These are phyloP conservation scores for Chloroceryle aenea DNA, from an alignment of 2,113 vertebrate species.

Conservation along the genomic window DNA sequence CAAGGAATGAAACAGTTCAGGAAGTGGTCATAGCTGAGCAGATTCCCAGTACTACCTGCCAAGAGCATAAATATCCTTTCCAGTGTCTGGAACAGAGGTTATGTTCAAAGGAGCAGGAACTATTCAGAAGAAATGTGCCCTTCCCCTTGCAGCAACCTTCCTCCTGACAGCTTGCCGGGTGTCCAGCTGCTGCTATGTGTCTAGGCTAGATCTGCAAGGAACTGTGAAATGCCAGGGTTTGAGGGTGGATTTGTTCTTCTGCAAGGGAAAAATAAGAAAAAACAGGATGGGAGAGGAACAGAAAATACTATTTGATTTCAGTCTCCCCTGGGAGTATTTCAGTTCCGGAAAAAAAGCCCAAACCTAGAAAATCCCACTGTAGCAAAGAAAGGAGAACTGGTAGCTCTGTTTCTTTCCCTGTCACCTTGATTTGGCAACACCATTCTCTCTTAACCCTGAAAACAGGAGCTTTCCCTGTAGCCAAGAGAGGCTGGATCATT, in stretches of 20 bases:
- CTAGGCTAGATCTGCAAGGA: slow-evolving; percentile 1
- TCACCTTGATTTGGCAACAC: neutral
- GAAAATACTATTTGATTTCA: slow-evolving; percentile 36
- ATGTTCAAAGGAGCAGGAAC: slow-evolving; percentile 5
- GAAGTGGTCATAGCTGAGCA: neutral
- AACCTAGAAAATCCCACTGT: neutral
- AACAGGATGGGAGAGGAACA: slow-evolving; percentile 25
- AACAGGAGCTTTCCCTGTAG: neutral
- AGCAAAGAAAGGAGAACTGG: neutral
- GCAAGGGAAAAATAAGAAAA: slow-evolving; percentile 36
- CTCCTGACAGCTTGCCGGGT: neutral
- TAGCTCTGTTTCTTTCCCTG: neutral
- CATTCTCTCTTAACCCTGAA: neutral
- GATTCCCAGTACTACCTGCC: neutral
- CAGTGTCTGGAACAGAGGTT: slow-evolving; percentile 6
- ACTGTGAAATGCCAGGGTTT: slow-evolving; percentile 21
- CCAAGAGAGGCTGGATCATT: neutral
- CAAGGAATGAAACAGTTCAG: neutral
- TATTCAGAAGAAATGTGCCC: slow-evolving; percentile 7
- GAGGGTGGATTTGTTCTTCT: slow-evolving; percentile 30
- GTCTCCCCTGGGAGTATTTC: slow-evolving; percentile 6
- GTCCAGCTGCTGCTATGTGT: slow-evolving; percentile 20
- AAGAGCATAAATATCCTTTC: neutral
- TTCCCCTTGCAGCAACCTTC: neutral
- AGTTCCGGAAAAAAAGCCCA: neutral